A percentile compares a stretch with the other conserved stretches of the same genome.
phyloP scores from a whole-genome alignment of 2,113 vertebrate genomes.

The Dasyurus viverrinus region DNA sequence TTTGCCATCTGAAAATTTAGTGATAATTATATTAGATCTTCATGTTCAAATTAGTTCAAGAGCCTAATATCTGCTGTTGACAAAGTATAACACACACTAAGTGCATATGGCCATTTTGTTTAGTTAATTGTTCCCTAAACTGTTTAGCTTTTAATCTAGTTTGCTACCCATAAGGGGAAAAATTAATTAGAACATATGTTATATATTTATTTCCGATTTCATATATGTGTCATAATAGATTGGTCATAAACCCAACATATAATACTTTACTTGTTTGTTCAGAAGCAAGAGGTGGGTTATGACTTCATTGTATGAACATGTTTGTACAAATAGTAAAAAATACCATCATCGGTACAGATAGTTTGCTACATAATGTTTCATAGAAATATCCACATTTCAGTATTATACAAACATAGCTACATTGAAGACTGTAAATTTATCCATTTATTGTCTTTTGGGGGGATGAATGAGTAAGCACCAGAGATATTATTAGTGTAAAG shows the following conservation, averaged over 20 bases:
- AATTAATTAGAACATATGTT: constrained; percentile 23
- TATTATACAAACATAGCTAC: not conserved
- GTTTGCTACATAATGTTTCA: constrained; percentile 10
- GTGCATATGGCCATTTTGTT: not conserved
- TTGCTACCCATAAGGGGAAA: not conserved
- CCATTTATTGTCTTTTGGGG: not conserved
- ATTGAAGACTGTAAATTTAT: not conserved
- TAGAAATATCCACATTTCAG: not conserved
- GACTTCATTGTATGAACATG: not conserved
- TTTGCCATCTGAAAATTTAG: not conserved
- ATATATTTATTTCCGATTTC: not conserved
- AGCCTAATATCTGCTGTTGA: not conserved
- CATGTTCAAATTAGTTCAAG: not conserved
- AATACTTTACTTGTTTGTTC: constrained; percentile 19
- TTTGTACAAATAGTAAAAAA: not conserved
- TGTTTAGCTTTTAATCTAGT: not conserved
- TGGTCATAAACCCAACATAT: constrained; percentile 1
- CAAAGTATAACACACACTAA: not conserved
- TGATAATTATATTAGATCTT: not conserved
- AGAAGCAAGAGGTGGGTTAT: not conserved
- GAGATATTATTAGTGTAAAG: not conserved
- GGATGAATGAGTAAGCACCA: not conserved
- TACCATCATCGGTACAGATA: not conserved
- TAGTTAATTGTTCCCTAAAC: not conserved
- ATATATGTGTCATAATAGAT: constrained; percentile 4